Evolutionary conservation across 2,797 vertebrate genomes (phyloP).

Genomic region (Buceros bicornis): DNA sequence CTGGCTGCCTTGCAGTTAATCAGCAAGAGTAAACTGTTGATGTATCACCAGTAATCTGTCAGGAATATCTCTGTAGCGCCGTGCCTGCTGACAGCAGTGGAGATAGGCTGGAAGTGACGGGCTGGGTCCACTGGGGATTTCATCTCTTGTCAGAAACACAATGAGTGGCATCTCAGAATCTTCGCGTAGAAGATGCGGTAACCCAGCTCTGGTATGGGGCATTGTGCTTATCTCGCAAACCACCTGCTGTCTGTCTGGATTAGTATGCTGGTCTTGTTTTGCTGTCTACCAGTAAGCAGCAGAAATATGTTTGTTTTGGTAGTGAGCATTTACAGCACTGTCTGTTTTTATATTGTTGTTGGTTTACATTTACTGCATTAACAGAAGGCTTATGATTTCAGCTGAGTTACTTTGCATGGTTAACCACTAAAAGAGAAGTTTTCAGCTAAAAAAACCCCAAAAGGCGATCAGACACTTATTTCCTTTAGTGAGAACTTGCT

Average conservation of each 20-base stretch:
- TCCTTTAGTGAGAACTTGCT: not conserved
- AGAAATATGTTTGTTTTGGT: slow-evolving; percentile 82
- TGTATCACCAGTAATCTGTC: slow-evolving; percentile 18
- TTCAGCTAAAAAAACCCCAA: not conserved
- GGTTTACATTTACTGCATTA: not conserved
- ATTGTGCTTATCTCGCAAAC: slow-evolving; percentile 70
- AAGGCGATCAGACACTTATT: not conserved
- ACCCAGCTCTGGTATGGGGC: slow-evolving; percentile 47
- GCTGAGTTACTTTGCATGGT: slow-evolving; percentile 36
- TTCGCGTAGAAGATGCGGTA: slow-evolving; percentile 55
- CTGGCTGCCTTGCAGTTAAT: slow-evolving; percentile 6
- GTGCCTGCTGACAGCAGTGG: not conserved
- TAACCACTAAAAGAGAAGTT: slow-evolving; percentile 31
- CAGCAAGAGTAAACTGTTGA: not conserved
- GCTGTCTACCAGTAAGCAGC: slow-evolving; percentile 35
- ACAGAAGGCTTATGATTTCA: not conserved
- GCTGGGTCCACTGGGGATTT: not conserved
- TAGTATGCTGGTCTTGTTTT: slow-evolving; percentile 62
- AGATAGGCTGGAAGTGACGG: slow-evolving; percentile 21
- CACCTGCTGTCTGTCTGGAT: slow-evolving; percentile 76
- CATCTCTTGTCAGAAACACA: not conserved
- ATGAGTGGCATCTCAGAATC: slow-evolving; percentile 66
- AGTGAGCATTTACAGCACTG: slow-evolving; percentile 55
- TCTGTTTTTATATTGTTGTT: slow-evolving; percentile 2
- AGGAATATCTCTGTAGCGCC: not conserved